Conservation (phyloP, 2,888 invertebrate genomes). For the Hypercompe scribonia region DNA sequence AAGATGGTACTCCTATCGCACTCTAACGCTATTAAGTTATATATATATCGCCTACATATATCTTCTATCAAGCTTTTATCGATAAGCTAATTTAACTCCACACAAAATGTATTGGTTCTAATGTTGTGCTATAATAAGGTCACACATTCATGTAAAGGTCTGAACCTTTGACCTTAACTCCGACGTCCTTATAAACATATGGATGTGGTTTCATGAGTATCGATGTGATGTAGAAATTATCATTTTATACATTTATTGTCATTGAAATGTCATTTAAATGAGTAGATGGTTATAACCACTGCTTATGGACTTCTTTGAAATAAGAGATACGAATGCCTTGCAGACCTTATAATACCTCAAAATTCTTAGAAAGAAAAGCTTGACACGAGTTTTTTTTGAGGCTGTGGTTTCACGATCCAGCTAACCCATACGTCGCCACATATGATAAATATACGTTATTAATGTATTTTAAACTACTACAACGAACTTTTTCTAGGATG, state of each 20-base stretch:
- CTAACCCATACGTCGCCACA: too few species aligned
- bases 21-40: not conserved
- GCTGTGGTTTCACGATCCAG: too few species aligned
- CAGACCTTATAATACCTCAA: not conserved
- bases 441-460: not conserved
- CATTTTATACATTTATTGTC: not conserved
- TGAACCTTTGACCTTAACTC: not conserved
- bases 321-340: not conserved
- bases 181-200: not conserved
- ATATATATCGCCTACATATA: not conserved
- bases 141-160: not conserved
- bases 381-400: not conserved
- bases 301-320: not conserved
- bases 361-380: not conserved
- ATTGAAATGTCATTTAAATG: too few species aligned
- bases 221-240: not conserved
- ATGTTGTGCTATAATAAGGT: not conserved
- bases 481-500: not conserved
- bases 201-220: not conserved
- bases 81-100: not conserved
- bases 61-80: not conserved
- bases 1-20: not conserved
- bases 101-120: not conserved
- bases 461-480: not conserved
- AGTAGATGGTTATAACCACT: too few species aligned